Base-by-base conservation (phyloP, 2,113 vertebrate genomes). In the Oreochromis aureus region DNA sequence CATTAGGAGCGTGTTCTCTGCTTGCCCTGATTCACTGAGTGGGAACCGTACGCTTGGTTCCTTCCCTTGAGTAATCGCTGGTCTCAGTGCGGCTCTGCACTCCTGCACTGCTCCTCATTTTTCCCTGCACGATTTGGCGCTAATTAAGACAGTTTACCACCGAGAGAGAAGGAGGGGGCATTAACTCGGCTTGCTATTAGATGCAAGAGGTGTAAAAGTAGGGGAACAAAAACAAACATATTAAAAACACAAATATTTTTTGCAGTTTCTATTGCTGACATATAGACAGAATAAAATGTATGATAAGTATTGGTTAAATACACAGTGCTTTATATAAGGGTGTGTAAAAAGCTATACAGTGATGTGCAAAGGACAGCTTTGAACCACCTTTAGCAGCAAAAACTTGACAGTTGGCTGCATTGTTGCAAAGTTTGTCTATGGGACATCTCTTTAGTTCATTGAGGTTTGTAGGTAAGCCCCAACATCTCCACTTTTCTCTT, bases 11-110 rank as follows among this genome's bases (percentile, higher is more conserved):
- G 69, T 66, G 81, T 79, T 93, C 85, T 83, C 81, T 87, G 71
- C 89, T 91, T 15, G 80, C 81, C 90, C 89, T 89, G 86, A 84
- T 91, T 94, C 88, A 63, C 76, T n/a, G 79, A 92, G 87, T 30
- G 78, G 79, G 88, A 92, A 63, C 83, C 3, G 41, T 66, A 41
- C 39, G 80, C n/a, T 11, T 46, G 51, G n/a, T 36, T 10, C 78
- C 71, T 24, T 80, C 85, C 87, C 88, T 19, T 9, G 83, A 92
- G 92, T 78, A 89, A 85, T 76, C 76, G 59, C 88, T 19, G 89
- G 88, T 87, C 83, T 89, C 53, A 2, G 22, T 19, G 19, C 59
- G 15, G 24, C 53, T 22, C 83, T 76, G 46, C 71, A 24, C 71
- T 86, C 85, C 86, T 89, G 90, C 81, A 90, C 91, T 87, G 87